Conservation (phyloP, 2,888 invertebrate species). For the Papilio demoleus region DNA sequence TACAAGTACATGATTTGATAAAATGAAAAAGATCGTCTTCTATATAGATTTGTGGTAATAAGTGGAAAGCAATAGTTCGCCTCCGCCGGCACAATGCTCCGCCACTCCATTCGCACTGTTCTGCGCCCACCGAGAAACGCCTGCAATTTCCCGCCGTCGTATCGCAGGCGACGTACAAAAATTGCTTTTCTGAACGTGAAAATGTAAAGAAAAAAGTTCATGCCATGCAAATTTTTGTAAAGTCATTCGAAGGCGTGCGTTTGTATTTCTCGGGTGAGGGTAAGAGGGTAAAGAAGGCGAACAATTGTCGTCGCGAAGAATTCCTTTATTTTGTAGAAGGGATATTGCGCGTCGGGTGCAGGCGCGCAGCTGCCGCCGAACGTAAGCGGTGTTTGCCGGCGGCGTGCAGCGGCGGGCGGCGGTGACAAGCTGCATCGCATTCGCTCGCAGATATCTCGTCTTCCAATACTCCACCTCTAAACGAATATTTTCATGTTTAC, state of each 20-base stretch:
- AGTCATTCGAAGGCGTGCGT: slow-evolving; percentile 82
- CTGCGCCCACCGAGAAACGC: slow-evolving; percentile 68
- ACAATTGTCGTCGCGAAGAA: slow-evolving; percentile 78
- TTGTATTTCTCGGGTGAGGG: slow-evolving; percentile 81
- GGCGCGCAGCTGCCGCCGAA: slow-evolving; percentile 69
- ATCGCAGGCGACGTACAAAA: slow-evolving; percentile 79
- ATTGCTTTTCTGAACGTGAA: slow-evolving; percentile 81
- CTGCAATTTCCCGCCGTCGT: slow-evolving; percentile 80
- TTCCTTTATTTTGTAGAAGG: slow-evolving; percentile 81
- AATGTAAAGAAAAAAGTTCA: slow-evolving; percentile 72
- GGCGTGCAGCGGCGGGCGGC: slow-evolving; percentile 50
- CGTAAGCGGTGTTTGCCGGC: slow-evolving; percentile 73
- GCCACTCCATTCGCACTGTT: too few species aligned
- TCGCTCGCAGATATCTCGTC: slow-evolving; percentile 56
- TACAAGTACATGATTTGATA: too few species aligned
- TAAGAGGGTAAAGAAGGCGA: slow-evolving; percentile 70
- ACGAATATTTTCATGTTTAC: slow-evolving; percentile 37
- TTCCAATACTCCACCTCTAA: slow-evolving; percentile 47
- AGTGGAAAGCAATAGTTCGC: slow-evolving; percentile 72
- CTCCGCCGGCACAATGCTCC: slow-evolving; percentile 69
- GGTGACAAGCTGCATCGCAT: slow-evolving; percentile 57
- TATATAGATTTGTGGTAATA: slow-evolving; percentile 57
- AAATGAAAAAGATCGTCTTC: neutral
- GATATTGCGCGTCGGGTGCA: slow-evolving; percentile 83
- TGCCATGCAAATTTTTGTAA: slow-evolving; percentile 82